A percentile compares a stretch with the other conserved stretches of the same genome.
phyloP scores from a whole-genome alignment of 2,888 invertebrate genomes.

The Drosophila niveifrons region DNA sequence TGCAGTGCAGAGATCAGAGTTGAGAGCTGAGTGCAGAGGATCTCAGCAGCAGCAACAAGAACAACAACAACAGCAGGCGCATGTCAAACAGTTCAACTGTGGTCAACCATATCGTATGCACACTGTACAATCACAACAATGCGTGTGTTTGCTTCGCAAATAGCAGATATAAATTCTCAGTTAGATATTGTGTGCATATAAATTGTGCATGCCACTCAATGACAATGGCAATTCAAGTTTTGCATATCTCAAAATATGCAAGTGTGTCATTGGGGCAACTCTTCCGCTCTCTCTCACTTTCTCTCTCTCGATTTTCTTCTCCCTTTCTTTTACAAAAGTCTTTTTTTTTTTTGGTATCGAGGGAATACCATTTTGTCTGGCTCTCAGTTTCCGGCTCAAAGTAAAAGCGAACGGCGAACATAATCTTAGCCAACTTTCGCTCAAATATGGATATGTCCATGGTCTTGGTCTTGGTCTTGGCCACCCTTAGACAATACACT shows the following conservation, averaged over 20 bases:
- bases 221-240: slow-evolving; percentile 39
- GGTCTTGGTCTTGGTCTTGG: background rate
- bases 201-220: slow-evolving; percentile 57
- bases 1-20: slow-evolving; percentile 49
- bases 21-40: background rate
- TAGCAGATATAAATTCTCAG: slow-evolving; percentile 36
- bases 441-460: background rate
- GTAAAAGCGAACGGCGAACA: background rate
- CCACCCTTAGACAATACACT: background rate
- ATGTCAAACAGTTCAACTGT: slow-evolving; percentile 16
- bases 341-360: background rate
- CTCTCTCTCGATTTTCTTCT: background rate
- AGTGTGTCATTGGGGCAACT: slow-evolving; percentile 30
- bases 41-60: background rate
- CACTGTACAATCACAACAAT: slow-evolving; percentile 3
- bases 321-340: background rate
- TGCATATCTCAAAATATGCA: slow-evolving; percentile 15
- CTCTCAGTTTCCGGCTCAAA: slow-evolving; percentile 5
- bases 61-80: background rate
- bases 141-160: slow-evolving; percentile 13
- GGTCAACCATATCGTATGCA: slow-evolving; percentile 32
- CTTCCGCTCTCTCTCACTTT: background rate
- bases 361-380: slow-evolving; percentile 6
- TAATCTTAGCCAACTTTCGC: slow-evolving; percentile 11
- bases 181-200: slow-evolving; percentile 37